phyloP scores from a whole-genome alignment of 1,140 invertebrate species.

The Bradysia coprophila region DNA sequence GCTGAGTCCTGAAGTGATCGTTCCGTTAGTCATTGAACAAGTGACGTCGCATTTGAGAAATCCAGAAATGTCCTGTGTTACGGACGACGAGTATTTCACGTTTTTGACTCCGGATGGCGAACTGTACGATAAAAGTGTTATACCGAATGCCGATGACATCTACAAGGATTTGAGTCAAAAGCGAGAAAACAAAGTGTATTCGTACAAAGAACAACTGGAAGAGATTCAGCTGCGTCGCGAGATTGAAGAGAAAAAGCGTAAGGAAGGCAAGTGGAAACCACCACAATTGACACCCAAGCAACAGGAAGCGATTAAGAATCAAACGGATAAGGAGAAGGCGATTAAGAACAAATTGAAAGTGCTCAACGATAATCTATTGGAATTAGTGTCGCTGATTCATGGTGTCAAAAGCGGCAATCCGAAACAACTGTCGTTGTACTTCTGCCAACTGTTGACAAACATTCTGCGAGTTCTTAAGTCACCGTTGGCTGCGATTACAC shows the following conservation, averaged over 20 bases:
- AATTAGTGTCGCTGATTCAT: conserved; percentile 40
- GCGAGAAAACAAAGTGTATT: conserved; percentile 91
- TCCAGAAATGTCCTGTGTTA: conserved; percentile 48
- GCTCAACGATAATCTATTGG: conserved; percentile 39
- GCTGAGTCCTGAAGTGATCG: conserved; percentile 40
- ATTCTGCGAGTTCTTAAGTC: conserved; percentile 43
- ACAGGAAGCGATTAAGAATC: conserved; percentile 74
- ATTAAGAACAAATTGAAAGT: conserved; percentile 36
- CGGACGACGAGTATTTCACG: conserved; percentile 74
- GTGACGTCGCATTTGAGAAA: conserved; percentile 39
- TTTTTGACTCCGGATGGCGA: conserved; percentile 77
- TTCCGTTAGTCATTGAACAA: conserved; percentile 32
- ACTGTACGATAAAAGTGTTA: conserved; percentile 76
- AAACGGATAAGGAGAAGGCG: conserved; percentile 67
- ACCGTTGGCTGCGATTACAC: conserved; percentile 44
- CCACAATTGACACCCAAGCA: conserved; percentile 71
- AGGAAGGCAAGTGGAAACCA: conserved; percentile 63
- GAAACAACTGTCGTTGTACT: conserved; percentile 36
- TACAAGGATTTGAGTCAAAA: conserved; percentile 52
- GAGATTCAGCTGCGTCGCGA: conserved; percentile 82
- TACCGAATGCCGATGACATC: conserved; percentile 56
- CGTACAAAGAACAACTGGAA: conserved; percentile 91
- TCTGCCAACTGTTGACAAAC: conserved; percentile 37
- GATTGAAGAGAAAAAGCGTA: conserved; percentile 73
- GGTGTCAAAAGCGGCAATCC: conserved; percentile 40